A percentile compares a stretch with the other conserved stretches of the same genome.
These are phyloP conservation scores for Cyphomyrus plagiostoma DNA, from an alignment of 2,113 vertebrate species.

Conservation along the genomic window DNA sequence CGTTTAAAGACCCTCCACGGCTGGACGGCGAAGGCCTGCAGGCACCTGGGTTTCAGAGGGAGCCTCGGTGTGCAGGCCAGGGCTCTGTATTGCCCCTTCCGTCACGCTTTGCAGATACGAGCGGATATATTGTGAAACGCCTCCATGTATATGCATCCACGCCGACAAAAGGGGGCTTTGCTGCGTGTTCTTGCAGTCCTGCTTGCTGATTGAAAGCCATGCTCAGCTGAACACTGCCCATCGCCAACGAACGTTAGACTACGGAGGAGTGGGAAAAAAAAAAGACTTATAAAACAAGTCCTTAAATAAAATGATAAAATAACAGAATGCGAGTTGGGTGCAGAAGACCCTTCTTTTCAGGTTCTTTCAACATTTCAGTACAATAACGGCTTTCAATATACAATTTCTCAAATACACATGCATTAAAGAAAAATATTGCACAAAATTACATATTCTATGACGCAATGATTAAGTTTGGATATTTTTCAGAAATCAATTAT, in stretches of 20 bases:
- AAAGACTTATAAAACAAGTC: slow-evolving; percentile 98
- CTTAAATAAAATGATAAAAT: slow-evolving; percentile 75
- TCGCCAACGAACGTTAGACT: slow-evolving; percentile 53
- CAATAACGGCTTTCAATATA: slow-evolving; percentile 70
- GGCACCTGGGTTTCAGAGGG: not conserved
- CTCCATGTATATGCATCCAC: not conserved
- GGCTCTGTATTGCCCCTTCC: no score
- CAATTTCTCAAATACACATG: slow-evolving; percentile 84
- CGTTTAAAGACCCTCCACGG: not conserved
- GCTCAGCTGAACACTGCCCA: slow-evolving; percentile 55
- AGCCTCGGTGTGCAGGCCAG: not conserved
- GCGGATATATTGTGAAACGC: not conserved
- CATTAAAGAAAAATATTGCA: slow-evolving; percentile 92
- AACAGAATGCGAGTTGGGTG: slow-evolving; percentile 75
- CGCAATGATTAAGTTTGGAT: slow-evolving; percentile 59
- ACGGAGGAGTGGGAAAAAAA: slow-evolving; percentile 58
- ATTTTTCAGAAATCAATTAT: slow-evolving; percentile 34
- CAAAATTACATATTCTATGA: slow-evolving; percentile 71
- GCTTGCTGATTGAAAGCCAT: slow-evolving; percentile 57
- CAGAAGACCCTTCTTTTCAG: slow-evolving; percentile 47
- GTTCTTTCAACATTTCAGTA: slow-evolving; percentile 67
- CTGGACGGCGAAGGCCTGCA: not conserved
- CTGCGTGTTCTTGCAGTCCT: slow-evolving; percentile 58
- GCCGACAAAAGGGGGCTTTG: not conserved
- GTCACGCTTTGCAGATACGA: not conserved